Base-by-base conservation (phyloP, 2,888 invertebrate species). In the Helobdella robusta region DNA sequence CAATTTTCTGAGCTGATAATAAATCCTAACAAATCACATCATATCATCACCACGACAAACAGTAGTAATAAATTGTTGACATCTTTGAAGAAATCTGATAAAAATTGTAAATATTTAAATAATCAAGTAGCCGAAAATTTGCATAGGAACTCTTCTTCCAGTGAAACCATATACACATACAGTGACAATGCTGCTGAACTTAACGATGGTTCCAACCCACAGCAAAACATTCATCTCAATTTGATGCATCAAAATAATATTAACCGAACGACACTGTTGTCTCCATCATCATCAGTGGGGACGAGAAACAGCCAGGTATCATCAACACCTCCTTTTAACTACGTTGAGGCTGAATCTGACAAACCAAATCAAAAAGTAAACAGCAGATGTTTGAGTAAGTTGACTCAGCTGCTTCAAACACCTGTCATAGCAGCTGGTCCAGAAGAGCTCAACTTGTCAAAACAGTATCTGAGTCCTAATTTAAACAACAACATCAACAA, bases 1-100 rank as follows among this genome's bases (percentile, higher is more conserved):
- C 63, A 63, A 23, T 63, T 63, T 46, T 35, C 52, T 6, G 63
- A 63, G 36, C 30, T 32, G 2, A n/a, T 56, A n/a, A n/a, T 56
- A n/a, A 56, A 30, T 32, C 32, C 25, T 5, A 56, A n/a, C 28
- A 30, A 25, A n/a, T 23, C 48, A 48, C n/a, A n/a, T n/a, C n/a
- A n/a, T n/a, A n/a, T n/a, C n/a, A n/a, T n/a, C n/a, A 48, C n/a
- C 5, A 48, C 48, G 23, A 48, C n/a, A 18, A 25, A 25, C 6
- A 48, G 23, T 8, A 48, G n/a, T 25, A 15, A 8, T 20, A 48
- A 48, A 48, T 5, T 2, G 2, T 8, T 48, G 11, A 30, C 32
- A 18, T 11, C 20, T 25, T 11, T 30, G n/a, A 25, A 25, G 18
- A n/a, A 30, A 25, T 30, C 30, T n/a, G 56, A 56, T 6, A 25